Evolutionary conservation across 1,140 invertebrate species (phyloP).

Genomic region (Triops longicaudatus): DNA sequence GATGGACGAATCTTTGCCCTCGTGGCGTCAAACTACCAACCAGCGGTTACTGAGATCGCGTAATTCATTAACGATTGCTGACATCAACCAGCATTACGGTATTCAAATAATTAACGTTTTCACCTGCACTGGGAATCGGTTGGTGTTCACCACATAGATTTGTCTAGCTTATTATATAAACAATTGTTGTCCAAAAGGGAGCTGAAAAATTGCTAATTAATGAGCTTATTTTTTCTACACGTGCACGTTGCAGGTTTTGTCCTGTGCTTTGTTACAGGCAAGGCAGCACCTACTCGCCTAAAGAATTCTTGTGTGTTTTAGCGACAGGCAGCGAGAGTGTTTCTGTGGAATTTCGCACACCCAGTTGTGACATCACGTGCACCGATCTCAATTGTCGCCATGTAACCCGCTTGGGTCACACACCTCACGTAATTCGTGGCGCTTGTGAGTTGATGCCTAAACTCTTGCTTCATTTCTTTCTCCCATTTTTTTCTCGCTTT

Average conservation of each 20-base stretch:
- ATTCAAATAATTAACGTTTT: background rate
- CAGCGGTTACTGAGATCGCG: background rate
- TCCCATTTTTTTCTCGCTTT: no score
- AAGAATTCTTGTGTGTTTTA: background rate
- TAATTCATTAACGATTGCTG: background rate
- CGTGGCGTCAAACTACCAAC: background rate
- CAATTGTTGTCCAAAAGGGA: background rate
- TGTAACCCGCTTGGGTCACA: background rate
- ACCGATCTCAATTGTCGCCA: background rate
- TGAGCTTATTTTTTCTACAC: background rate
- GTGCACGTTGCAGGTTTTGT: conserved; percentile 6
- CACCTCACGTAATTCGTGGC: background rate
- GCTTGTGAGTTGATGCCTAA: background rate
- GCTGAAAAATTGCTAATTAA: background rate
- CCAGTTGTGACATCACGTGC: background rate
- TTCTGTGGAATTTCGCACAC: background rate
- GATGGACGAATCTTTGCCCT: background rate
- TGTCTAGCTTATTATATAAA: no score
- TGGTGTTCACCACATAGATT: background rate
- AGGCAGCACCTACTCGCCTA: background rate
- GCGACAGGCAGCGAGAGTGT: background rate
- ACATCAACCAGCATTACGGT: background rate
- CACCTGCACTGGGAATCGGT: background rate
- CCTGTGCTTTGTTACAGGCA: background rate
- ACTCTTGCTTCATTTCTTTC: background rate